phyloP scores from a whole-genome alignment of 2,113 vertebrate species.

The Dolichotis patagonum region DNA sequence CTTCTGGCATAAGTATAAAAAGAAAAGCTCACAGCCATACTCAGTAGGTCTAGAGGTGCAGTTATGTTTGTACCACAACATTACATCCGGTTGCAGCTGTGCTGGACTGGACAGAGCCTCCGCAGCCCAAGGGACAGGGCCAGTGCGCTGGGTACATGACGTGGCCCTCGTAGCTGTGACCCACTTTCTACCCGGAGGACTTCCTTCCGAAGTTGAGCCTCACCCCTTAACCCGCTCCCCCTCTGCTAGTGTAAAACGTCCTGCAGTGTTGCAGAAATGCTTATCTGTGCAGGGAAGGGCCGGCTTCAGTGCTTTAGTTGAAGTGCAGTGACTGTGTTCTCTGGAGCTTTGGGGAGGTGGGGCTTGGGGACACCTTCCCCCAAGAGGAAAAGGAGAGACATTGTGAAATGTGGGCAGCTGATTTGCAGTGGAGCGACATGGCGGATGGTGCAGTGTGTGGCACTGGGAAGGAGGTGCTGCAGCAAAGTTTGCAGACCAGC shows the following conservation, averaged over 20 bases:
- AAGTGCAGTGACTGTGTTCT: neutral
- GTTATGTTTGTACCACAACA: neutral
- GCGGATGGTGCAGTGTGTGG: neutral
- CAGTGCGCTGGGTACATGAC: neutral
- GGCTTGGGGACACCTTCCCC: neutral
- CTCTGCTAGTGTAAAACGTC: neutral
- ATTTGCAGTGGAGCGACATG: neutral
- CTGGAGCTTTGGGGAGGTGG: neutral
- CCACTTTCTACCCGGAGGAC: neutral
- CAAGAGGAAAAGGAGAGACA: neutral
- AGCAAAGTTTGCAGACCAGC: neutral
- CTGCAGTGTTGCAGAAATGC: neutral
- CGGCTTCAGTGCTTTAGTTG: neutral
- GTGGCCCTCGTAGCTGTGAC: neutral
- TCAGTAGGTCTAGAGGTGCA: constrained; percentile 54
- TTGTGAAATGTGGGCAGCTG: neutral
- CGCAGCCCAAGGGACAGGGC: neutral
- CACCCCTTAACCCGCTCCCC: fast-evolving
- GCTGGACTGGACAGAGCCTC: neutral
- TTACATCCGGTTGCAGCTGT: neutral
- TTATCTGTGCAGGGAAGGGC: neutral
- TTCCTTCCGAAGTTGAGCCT: neutral
- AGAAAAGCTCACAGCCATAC: constrained; percentile 65
- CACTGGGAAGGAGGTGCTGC: neutral
- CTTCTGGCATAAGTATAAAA: constrained; percentile 66